These are phyloP conservation scores for Dolichomitus sp. DNA, from an alignment of 2,888 invertebrate genomes.

Conservation along the genomic window DNA sequence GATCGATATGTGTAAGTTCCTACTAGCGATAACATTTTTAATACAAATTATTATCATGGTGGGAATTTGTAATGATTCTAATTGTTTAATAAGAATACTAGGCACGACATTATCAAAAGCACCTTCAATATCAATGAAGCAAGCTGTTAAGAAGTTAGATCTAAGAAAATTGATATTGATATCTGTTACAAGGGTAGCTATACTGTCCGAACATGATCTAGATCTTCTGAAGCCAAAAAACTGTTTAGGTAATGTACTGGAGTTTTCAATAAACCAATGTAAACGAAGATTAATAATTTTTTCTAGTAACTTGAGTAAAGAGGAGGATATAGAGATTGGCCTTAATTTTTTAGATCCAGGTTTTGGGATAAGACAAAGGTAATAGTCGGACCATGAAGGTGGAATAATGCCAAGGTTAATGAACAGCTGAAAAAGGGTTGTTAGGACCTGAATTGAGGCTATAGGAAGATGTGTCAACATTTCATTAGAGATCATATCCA, in stretches of 20 bases:
- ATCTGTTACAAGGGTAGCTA: background rate
- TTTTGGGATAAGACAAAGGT: background rate
- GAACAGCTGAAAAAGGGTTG: background rate
- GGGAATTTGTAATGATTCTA: background rate
- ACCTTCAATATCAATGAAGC: background rate
- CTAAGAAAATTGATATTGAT: constrained; percentile 8
- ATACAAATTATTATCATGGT: background rate
- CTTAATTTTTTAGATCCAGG: background rate
- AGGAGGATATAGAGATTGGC: background rate
- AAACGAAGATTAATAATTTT: constrained; percentile 12
- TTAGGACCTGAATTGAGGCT: background rate
- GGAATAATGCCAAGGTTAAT: background rate
- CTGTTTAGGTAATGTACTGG: background rate
- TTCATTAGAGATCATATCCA: constrained; percentile 11
- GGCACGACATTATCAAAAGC: constrained; percentile 18
- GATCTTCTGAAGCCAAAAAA: constrained; percentile 16
- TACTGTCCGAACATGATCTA: constrained; percentile 18
- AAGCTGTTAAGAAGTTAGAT: background rate
- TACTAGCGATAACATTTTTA: background rate
- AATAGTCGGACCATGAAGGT: background rate
- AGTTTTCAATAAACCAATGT: background rate
- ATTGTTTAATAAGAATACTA: background rate
- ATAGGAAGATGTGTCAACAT: background rate
- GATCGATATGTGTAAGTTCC: background rate
- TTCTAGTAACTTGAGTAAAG: constrained; percentile 21